Conservation (phyloP, 2,113 vertebrate genomes). For the Perca schrenkii region DNA sequence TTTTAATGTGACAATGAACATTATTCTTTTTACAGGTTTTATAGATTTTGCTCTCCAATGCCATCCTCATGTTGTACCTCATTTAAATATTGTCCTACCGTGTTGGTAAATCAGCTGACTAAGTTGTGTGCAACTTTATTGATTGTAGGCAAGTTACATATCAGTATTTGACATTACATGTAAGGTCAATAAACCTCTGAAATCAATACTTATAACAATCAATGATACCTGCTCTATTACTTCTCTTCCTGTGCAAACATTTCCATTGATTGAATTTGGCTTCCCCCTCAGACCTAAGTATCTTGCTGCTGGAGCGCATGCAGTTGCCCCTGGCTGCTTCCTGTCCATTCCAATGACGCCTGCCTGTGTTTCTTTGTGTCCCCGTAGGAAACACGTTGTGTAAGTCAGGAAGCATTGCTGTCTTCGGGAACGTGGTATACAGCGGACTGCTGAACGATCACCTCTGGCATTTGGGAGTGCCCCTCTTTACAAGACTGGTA, state of each 20-base stretch:
- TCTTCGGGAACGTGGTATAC: conserved; percentile 84
- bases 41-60: background rate
- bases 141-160: conserved; percentile 47
- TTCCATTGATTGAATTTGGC: conserved; percentile 66
- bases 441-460: conserved; percentile 81
- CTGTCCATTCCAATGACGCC: conserved; percentile 60
- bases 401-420: conserved; percentile 83
- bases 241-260: conserved; percentile 55
- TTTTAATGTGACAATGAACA: background rate
- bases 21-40: background rate
- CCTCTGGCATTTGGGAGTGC: conserved; percentile 83
- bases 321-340: conserved; percentile 25
- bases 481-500: conserved; percentile 85
- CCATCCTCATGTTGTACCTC: background rate
- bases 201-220: conserved; percentile 76
- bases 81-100: background rate
- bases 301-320: conserved; percentile 3
- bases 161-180: conserved; percentile 60
- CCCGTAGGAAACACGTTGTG: conserved; percentile 80
- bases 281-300: background rate
- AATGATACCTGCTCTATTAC: conserved; percentile 67
- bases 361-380: conserved; percentile 59
- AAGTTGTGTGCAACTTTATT: conserved; percentile 37
- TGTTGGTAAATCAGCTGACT: conserved; percentile 19
- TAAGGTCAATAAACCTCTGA: conserved; percentile 68